Conservation (phyloP, 30 jellyfish, hydroid and myxozoan species). For the Pseudorhiza aurosa region DNA sequence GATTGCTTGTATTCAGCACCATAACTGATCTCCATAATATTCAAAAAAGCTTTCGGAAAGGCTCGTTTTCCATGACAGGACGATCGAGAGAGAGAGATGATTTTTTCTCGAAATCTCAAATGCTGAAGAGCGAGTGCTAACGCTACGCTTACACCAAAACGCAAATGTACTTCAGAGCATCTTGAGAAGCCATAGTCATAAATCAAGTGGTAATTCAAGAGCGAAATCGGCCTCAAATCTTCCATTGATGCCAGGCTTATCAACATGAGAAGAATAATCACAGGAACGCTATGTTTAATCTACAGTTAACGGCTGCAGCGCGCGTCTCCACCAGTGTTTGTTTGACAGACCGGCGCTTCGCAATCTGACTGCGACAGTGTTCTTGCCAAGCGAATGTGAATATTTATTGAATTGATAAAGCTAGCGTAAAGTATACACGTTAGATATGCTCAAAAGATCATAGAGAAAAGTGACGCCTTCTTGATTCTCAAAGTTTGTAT, state of each 20-base stretch:
- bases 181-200: too few relatives aligned
- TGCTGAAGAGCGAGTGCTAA: too few relatives aligned
- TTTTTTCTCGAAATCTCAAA: too few relatives aligned
- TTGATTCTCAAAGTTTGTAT: conserved; percentile 32
- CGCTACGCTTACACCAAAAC: too few relatives aligned
- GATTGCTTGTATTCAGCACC: too few relatives aligned
- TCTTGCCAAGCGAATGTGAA: conserved; percentile 9
- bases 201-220: too few relatives aligned
- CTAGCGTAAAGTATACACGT: conserved; percentile 45
- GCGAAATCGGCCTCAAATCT: neutral
- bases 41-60: too few relatives aligned
- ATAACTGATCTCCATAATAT: too few relatives aligned
- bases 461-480: conserved; percentile 69
- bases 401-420: conserved; percentile 39
- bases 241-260: neutral
- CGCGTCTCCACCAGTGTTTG: neutral
- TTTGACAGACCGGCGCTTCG: too few relatives aligned
- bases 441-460: conserved; percentile 73
- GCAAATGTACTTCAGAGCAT: too few relatives aligned
- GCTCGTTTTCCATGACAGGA: too few relatives aligned
- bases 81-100: too few relatives aligned
- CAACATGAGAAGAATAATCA: neutral
- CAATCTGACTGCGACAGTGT: neutral
- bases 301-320: neutral
- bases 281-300: neutral